These are phyloP conservation scores for rat (Rattus norvegicus) DNA, from an alignment of 2,113 vertebrate species.

Conservation along the genomic window DNA sequence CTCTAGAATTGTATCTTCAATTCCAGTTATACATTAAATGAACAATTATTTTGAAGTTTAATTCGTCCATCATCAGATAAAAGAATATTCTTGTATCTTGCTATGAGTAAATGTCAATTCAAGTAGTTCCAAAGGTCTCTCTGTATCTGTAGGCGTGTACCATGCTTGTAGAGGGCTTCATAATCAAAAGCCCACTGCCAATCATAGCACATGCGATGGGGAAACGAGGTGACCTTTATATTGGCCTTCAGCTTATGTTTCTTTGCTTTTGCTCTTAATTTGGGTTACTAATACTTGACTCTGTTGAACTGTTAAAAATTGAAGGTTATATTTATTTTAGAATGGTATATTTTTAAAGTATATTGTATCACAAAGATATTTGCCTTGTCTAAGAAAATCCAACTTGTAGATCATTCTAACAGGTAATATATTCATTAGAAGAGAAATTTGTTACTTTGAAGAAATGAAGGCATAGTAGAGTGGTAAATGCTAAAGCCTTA, in stretches of 20 bases:
- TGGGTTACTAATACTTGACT: not conserved
- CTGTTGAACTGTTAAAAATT: not conserved
- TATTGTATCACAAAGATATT: not conserved
- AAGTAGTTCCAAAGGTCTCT: not conserved
- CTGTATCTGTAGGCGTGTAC: not conserved
- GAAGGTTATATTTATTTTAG: conserved; percentile 5
- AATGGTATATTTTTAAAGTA: not conserved
- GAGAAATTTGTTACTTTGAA: not conserved
- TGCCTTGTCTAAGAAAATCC: not conserved
- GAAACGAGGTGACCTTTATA: not conserved
- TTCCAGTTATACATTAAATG: not conserved
- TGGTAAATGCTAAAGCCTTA: not conserved
- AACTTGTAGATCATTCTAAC: not conserved
- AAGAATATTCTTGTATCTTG: not conserved
- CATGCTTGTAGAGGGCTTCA: not conserved
- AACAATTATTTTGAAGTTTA: not conserved
- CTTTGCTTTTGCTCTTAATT: not conserved
- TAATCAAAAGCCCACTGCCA: not conserved
- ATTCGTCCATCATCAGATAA: not conserved
- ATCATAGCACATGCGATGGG: no score
- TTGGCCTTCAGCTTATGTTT: not conserved
- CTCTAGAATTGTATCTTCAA: not conserved
- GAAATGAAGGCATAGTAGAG: not conserved
- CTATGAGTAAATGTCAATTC: not conserved
- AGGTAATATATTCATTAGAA: not conserved